These are phyloP conservation scores for Acheta domesticus DNA, from an alignment of 2,888 invertebrate genomes.

Conservation along the genomic window DNA sequence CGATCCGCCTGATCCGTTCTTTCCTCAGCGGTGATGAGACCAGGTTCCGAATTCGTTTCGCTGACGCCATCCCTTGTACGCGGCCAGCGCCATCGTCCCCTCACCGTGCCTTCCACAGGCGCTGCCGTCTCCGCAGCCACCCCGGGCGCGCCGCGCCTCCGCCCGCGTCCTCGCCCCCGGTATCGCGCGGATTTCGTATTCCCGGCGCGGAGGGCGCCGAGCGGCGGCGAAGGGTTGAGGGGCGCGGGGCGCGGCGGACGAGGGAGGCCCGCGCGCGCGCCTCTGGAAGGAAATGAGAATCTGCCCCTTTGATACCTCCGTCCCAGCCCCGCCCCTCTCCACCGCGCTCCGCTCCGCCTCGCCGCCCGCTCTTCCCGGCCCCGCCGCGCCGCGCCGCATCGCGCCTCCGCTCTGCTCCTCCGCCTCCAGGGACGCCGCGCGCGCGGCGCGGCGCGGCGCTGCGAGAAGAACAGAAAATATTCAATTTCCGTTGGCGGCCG, in stretches of 20 bases:
- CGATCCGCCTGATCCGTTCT: too few relatives aligned
- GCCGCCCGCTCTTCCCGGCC: background rate
- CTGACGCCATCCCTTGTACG: too few relatives aligned
- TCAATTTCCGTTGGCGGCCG: constrained; percentile 10
- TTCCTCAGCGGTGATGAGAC: too few relatives aligned
- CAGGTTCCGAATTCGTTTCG: too few relatives aligned
- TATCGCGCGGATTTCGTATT: constrained; percentile 18
- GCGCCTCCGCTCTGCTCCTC: background rate
- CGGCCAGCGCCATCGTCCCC: too few relatives aligned
- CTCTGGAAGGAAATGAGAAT: constrained; percentile 10
- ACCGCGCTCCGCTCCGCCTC: background rate
- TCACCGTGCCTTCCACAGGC: too few relatives aligned
- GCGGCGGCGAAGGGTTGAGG: background rate
- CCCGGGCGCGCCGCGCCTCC: too few relatives aligned
- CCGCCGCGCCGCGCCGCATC: background rate
- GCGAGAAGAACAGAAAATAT: constrained; percentile 10
- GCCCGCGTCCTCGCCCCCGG: background rate
- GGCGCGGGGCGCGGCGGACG: background rate
- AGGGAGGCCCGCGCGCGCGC: background rate
- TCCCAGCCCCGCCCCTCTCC: background rate
- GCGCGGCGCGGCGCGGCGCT: background rate
- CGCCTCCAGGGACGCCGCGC: background rate
- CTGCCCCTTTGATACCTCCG: background rate
- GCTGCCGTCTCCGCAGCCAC: too few relatives aligned
- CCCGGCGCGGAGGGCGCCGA: background rate